Base-by-base conservation (phyloP, 2,888 invertebrate species). In the Lasioglossum lativentre region DNA sequence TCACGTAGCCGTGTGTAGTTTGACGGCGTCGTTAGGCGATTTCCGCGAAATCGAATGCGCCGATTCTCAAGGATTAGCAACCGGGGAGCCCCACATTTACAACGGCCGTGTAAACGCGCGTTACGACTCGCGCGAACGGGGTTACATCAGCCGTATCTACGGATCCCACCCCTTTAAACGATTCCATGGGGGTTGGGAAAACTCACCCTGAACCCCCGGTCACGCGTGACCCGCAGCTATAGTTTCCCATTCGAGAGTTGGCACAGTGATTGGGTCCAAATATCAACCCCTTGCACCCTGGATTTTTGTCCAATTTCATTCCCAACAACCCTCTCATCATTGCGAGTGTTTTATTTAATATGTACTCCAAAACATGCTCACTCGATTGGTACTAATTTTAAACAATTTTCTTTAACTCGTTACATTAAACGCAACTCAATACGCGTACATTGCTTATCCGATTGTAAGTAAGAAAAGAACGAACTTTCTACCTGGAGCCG, bases 1-100 rank as follows among this genome's bases (percentile, higher is more conserved):
- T 84, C 82, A 88, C 90, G 91, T 92, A 89, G 90, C 88, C 86
- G 91, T 90, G 45, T 56, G 30, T 56, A 38, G 76, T 34, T 72
- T 27, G 82, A 73, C 66, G 56, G 63, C 71, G 76, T 75, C 80
- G 73, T 81, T 85, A 75, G 40, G 30, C 82, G 77, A 56, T 56
- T 74, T 79, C 76, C 80, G 82, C 78, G 83, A 79, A 89, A 90
- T 85, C 82, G 83, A 89, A 80, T 63, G 75, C 83, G 72, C 47
- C 79, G 85, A 90, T 90, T 87, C 85, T 90, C 82, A 83, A 90
- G 75, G 85, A 90, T 88, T 80, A 84, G 30, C n/a, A 27, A 34
- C 47, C 45, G 40, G 59, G 30, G n/a, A 45, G 63, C 23, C 47
- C 42, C 34, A 2, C 52, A 34, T 66, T 75, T 47, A 30, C 45